Percentiles rank a stretch among this genome's conserved stretches.
Conservation (phyloP, 2,113 vertebrate species). For the Amblyopsis rosae region DNA sequence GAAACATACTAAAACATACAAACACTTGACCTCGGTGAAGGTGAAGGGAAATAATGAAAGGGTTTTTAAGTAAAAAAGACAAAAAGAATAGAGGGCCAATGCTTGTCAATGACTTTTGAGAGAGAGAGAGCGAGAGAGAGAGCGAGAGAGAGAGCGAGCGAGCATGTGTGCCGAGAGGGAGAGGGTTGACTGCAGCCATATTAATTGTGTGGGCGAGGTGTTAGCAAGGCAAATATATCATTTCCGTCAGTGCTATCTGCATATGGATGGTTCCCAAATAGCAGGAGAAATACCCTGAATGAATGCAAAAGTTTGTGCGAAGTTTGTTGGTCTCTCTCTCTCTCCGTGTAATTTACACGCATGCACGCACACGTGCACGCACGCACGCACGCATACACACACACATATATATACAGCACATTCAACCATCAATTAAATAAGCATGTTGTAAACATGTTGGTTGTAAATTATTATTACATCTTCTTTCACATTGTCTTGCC, state of each 20-base stretch:
- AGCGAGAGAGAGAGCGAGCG: no score
- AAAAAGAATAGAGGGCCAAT: no score
- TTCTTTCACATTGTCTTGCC: no score
- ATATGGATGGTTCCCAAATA: slow-evolving; percentile 32
- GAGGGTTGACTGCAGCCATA: slow-evolving; percentile 10
- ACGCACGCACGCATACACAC: slow-evolving; percentile 6
- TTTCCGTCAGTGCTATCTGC: slow-evolving; percentile 48
- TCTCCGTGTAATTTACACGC: slow-evolving; percentile 11
- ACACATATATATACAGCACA: not conserved
- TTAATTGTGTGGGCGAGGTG: slow-evolving; percentile 47
- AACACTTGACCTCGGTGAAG: no score
- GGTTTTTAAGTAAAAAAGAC: no score
- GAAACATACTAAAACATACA: no score
- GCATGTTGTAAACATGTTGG: not conserved
- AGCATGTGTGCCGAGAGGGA: no score
- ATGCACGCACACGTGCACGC: not conserved
- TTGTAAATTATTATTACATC: no score
- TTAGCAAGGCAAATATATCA: slow-evolving; percentile 49
- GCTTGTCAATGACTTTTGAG: no score
- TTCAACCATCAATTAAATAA: no score
- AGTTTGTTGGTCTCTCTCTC: not conserved
- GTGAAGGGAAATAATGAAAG: no score
- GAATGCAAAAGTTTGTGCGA: slow-evolving; percentile 36
- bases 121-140: no score
- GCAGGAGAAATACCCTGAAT: slow-evolving; percentile 40